Conservation (phyloP, 2,797 vertebrate genomes). For the Margarornis squamiger region DNA sequence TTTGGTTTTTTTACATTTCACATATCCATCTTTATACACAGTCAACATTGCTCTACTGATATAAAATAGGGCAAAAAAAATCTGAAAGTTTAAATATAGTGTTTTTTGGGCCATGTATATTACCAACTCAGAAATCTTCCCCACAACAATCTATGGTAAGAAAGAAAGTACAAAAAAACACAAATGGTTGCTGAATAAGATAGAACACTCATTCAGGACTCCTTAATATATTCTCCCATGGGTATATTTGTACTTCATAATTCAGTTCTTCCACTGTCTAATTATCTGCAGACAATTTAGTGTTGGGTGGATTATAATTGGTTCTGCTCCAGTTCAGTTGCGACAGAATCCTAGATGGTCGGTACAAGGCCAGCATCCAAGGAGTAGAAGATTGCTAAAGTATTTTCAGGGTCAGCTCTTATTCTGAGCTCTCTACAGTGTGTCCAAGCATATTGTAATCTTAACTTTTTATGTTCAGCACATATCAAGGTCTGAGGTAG, state of each 20-base stretch:
- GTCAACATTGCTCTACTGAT: neutral
- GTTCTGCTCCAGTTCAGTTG: constrained; percentile 45
- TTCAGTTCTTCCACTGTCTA: constrained; percentile 16
- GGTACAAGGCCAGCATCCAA: constrained; percentile 28
- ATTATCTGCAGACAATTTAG: constrained; percentile 43
- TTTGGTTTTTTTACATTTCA: neutral
- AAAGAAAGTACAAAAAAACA: neutral
- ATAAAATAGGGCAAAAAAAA: neutral
- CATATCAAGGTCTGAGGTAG: neutral
- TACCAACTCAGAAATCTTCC: neutral
- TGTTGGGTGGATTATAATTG: constrained; percentile 39
- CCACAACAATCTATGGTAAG: neutral
- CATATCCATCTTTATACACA: neutral
- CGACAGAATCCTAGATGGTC: neutral
- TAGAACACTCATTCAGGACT: neutral
- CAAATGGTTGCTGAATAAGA: neutral
- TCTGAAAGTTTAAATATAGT: neutral
- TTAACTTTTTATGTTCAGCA: neutral
- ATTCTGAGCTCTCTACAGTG: neutral
- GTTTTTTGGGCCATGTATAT: neutral
- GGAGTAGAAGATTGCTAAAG: constrained; percentile 1
- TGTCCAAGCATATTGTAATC: neutral
- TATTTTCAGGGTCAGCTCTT: constrained; percentile 31
- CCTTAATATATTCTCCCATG: neutral
- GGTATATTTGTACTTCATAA: constrained; percentile 32